phyloP scores from a whole-genome alignment of 1,140 invertebrate genomes.

The Penaeus chinensis region DNA sequence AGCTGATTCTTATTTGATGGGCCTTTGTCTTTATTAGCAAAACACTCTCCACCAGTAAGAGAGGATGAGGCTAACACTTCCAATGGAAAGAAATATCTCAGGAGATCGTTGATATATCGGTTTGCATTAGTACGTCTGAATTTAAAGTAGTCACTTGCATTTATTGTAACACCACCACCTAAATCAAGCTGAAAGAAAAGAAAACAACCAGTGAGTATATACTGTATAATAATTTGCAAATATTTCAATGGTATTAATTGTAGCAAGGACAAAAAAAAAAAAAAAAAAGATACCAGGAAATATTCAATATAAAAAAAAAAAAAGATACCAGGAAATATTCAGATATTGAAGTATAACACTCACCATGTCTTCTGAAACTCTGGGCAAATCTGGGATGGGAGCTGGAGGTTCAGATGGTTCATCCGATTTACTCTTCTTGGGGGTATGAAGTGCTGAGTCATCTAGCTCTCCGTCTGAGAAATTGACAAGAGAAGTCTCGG shows the following conservation, averaged over 20 bases:
- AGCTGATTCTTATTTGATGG: conserved; percentile 63
- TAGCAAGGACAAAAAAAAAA: too few relatives aligned
- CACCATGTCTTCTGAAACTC: conserved; percentile 62
- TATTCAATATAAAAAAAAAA: background rate
- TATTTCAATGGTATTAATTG: background rate
- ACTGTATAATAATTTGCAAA: background rate
- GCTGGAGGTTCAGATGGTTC: conserved; percentile 41
- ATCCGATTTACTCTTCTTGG: conserved; percentile 48
- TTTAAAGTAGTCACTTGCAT: conserved; percentile 60
- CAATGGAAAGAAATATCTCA: conserved; percentile 61
- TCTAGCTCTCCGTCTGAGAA: conserved; percentile 63
- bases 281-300: background rate
- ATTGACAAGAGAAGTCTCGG: conserved; percentile 51
- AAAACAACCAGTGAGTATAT: background rate
- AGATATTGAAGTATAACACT: background rate
- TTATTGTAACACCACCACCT: conserved; percentile 58
- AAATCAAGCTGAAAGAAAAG: conserved; percentile 55
- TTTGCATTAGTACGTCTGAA: conserved; percentile 63
- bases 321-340: background rate
- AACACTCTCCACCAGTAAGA: conserved; percentile 62
- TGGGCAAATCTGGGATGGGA: conserved; percentile 60
- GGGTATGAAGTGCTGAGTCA: conserved; percentile 45
- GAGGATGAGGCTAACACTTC: conserved; percentile 62
- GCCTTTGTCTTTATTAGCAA: conserved; percentile 62
- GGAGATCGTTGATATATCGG: conserved; percentile 63